These are phyloP conservation scores for Nerophis lumbriciformis DNA, from an alignment of 2,113 vertebrate species.

Conservation along the genomic window DNA sequence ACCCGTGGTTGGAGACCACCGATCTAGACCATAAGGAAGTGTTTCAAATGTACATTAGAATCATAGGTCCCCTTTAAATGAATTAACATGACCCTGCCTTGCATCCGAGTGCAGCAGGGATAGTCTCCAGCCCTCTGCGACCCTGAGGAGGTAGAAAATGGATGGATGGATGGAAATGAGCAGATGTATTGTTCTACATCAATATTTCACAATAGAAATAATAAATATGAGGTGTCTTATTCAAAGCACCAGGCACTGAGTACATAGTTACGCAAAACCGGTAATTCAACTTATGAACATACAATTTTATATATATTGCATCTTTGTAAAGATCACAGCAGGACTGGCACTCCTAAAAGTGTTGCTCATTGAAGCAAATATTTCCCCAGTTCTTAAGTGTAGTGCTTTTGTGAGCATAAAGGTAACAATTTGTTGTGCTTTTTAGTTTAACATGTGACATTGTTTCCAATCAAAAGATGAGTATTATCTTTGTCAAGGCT, in stretches of 20 bases:
- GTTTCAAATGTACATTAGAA: no score
- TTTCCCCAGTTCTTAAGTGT: neutral
- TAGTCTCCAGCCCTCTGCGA: no score
- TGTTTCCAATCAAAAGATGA: neutral
- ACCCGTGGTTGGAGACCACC: no score
- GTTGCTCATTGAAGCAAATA: neutral
- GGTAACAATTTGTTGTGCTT: neutral
- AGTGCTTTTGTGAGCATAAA: neutral
- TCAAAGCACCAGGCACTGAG: neutral
- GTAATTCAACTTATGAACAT: conserved; percentile 4
- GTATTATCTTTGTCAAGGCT: neutral
- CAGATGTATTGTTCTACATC: no score
- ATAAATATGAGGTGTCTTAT: neutral
- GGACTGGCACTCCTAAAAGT: neutral
- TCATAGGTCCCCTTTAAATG: no score
- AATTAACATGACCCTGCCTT: no score
- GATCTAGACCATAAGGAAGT: no score
- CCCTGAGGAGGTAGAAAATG: no score
- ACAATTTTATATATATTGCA: neutral
- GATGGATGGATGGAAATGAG: no score
- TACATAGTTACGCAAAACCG: conserved; percentile 1
- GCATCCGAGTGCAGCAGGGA: no score
- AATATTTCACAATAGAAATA: no score
- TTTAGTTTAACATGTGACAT: neutral
- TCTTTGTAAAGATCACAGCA: neutral